phyloP scores from a whole-genome alignment of 2,113 vertebrate species.

The Engraulis encrasicolus region DNA sequence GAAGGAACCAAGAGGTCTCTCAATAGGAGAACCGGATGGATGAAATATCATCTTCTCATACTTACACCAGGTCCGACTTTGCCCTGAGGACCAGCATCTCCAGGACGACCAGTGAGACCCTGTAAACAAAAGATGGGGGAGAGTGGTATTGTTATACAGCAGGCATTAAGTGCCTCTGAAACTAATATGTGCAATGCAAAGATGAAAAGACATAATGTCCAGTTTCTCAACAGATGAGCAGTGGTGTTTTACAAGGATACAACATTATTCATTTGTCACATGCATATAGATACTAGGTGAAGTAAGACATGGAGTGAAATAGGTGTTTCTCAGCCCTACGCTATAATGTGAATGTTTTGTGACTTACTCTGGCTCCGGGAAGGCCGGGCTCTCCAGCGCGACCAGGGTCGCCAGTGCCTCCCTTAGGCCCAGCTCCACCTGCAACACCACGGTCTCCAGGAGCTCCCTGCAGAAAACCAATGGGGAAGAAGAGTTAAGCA shows the following conservation, averaged over 20 bases:
- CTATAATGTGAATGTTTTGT: background rate
- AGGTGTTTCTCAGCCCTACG: too few species aligned
- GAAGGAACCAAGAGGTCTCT: too few species aligned
- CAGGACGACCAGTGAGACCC: slow-evolving; percentile 96
- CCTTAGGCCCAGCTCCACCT: slow-evolving; percentile 88
- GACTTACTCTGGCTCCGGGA: slow-evolving; percentile 92
- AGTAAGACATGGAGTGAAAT: too few species aligned
- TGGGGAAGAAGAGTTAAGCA: slow-evolving; percentile 11
- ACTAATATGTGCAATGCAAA: background rate
- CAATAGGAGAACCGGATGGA: background rate
- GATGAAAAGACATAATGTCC: too few species aligned
- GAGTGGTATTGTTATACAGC: background rate
- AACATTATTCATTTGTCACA: too few species aligned
- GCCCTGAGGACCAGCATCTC: slow-evolving; percentile 94
- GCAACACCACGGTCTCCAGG: slow-evolving; percentile 91
- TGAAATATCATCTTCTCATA: slow-evolving; percentile 49
- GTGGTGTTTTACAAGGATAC: background rate
- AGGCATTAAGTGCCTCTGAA: background rate
- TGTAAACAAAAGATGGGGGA: slow-evolving; percentile 52
- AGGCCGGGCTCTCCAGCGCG: slow-evolving; percentile 93
- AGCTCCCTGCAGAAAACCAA: slow-evolving; percentile 78
- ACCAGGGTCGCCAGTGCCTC: slow-evolving; percentile 86
- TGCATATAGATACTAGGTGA: too few species aligned
- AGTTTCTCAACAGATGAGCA: too few species aligned
- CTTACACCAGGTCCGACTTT: slow-evolving; percentile 93